Conservation (phyloP, 2,113 vertebrate genomes). For the Atlantisia rogersi region DNA sequence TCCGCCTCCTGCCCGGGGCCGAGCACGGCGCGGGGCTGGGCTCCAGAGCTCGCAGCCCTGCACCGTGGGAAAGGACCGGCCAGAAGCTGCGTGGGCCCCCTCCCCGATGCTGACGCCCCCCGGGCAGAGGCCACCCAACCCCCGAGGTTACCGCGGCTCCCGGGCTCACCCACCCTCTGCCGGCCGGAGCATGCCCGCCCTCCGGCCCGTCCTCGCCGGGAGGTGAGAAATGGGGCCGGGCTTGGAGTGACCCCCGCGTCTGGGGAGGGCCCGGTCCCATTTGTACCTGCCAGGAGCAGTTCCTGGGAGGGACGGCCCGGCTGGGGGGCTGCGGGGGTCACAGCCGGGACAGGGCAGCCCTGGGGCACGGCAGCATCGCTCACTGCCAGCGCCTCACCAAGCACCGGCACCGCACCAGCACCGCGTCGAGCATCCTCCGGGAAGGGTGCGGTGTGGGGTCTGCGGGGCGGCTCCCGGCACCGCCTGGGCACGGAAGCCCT, state of each 20-base stretch:
- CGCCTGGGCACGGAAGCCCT: rapidly evolving
- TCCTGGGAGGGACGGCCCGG: conserved; percentile 24
- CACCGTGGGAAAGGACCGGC: not conserved
- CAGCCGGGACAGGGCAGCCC: not conserved
- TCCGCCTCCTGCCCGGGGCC: not conserved
- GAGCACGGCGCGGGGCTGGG: not conserved
- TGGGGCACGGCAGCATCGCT: not conserved
- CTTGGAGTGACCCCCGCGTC: not conserved
- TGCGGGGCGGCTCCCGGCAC: not conserved
- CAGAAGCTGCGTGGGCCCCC: not conserved
- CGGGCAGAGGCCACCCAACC: not conserved
- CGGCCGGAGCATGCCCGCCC: not conserved
- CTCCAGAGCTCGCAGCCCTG: not conserved
- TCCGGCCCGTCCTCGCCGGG: not conserved
- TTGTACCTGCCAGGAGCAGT: conserved; percentile 30
- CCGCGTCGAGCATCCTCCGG: too few relatives aligned
- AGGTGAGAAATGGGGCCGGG: not conserved
- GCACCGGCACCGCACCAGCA: not conserved
- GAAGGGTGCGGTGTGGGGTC: not conserved
- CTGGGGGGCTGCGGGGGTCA: not conserved
- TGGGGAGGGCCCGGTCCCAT: not conserved
- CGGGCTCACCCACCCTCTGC: not conserved
- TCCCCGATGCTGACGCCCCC: not conserved
- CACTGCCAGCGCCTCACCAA: not conserved
- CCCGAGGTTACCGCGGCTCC: not conserved